phyloP scores from a whole-genome alignment of 2,888 invertebrate genomes.

The Lithodes maja region DNA sequence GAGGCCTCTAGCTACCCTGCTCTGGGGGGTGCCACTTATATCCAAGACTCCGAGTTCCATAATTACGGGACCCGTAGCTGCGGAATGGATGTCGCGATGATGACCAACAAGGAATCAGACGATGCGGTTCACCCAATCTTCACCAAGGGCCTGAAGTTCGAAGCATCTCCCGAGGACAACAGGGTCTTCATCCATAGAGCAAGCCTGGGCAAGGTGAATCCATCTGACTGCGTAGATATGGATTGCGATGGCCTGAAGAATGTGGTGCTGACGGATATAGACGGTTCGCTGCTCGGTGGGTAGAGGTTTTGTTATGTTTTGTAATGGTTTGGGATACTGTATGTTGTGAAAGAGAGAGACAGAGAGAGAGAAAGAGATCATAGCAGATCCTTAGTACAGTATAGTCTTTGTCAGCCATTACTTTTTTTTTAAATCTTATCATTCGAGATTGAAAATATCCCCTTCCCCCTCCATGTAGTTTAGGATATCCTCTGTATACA shows the following conservation, averaged over 20 bases:
- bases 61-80: slow-evolving; percentile 13
- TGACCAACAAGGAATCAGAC: slow-evolving; percentile 42
- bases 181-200: slow-evolving; percentile 53
- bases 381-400: too few relatives aligned
- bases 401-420: too few relatives aligned
- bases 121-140: slow-evolving; percentile 62
- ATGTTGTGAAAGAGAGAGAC: neutral
- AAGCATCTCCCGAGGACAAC: slow-evolving; percentile 27
- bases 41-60: slow-evolving; percentile 26
- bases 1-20: slow-evolving; percentile 50
- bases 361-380: neutral
- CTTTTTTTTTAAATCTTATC: too few relatives aligned
- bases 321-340: too few relatives aligned
- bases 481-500: too few relatives aligned
- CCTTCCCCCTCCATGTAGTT: too few relatives aligned
- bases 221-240: slow-evolving; percentile 68
- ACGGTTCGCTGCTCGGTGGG: slow-evolving; percentile 59
- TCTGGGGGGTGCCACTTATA: slow-evolving; percentile 46
- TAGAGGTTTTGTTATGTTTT: too few relatives aligned
- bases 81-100: slow-evolving; percentile 52
- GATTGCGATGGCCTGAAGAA: slow-evolving; percentile 68
- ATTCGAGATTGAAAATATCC: too few relatives aligned
- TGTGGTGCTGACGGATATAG: slow-evolving; percentile 54
- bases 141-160: slow-evolving; percentile 33
- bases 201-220: slow-evolving; percentile 42